Conservation (phyloP, 2,888 invertebrate genomes). For the Tipula lateralis region DNA sequence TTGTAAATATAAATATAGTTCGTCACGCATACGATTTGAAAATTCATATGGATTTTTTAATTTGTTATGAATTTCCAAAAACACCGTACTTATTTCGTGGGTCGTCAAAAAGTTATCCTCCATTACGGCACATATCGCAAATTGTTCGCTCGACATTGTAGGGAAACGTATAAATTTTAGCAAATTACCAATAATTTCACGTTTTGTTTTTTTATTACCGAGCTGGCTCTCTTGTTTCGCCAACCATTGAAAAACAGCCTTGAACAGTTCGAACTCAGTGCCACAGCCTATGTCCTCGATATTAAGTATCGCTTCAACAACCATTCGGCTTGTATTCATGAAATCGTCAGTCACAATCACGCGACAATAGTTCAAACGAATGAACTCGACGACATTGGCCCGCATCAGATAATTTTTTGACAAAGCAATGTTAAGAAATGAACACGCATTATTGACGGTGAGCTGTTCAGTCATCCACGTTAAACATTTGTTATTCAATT, state of each 20-base stretch:
- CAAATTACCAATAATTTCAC: constrained; percentile 9
- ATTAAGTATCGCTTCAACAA: background rate
- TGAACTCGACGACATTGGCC: background rate
- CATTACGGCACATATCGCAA: background rate
- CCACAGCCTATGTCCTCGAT: background rate
- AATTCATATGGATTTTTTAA: background rate
- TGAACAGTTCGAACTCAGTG: background rate
- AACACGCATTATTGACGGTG: background rate
- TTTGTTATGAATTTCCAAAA: constrained; percentile 25
- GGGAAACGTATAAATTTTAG: background rate
- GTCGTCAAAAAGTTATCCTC: background rate
- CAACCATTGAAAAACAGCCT: background rate
- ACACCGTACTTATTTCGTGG: background rate
- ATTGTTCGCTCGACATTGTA: constrained; percentile 2
- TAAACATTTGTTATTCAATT: background rate
- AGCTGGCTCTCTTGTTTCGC: background rate
- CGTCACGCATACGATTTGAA: constrained; percentile 6
- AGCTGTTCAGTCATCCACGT: background rate
- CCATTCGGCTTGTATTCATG: background rate
- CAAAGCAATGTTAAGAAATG: background rate
- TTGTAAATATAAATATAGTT: background rate
- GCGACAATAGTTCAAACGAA: background rate
- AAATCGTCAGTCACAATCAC: background rate
- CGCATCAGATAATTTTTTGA: background rate
- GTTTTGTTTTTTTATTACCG: background rate